Evolutionary conservation across 2,113 vertebrate species (phyloP).

Genomic region (Heterochromis multidens): DNA sequence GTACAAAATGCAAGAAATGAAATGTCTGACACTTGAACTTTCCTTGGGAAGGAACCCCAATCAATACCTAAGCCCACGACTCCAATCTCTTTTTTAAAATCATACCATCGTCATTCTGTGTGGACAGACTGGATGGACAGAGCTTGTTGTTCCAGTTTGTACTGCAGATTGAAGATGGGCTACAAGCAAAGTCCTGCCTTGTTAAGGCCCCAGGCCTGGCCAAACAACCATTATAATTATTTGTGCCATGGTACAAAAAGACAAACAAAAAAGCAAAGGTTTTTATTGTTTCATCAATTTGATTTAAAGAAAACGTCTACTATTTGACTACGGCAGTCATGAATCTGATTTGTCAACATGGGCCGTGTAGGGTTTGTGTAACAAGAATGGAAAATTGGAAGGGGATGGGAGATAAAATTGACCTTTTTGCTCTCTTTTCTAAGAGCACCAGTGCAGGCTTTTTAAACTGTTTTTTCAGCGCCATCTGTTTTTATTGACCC

Average conservation of each 20-base stretch:
- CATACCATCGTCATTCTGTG: neutral
- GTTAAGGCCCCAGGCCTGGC: constrained; percentile 26
- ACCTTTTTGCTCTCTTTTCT: constrained; percentile 16
- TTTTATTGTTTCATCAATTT: neutral
- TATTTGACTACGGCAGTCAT: neutral
- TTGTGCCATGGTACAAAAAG: neutral
- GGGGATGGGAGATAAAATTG: neutral
- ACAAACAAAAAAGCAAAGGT: neutral
- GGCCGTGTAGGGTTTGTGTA: neutral
- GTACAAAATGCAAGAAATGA: no score
- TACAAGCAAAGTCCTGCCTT: neutral
- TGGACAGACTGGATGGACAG: neutral
- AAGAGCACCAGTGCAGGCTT: neutral
- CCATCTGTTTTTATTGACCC: constrained; percentile 48
- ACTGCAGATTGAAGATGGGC: neutral
- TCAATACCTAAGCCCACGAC: no score
- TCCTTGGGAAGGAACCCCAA: no score
- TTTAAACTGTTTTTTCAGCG: neutral
- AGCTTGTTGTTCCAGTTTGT: neutral
- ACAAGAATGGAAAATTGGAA: neutral
- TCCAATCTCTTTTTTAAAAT: neutral
- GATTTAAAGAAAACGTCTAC: neutral
- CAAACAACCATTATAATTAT: constrained; percentile 21
- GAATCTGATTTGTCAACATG: neutral
- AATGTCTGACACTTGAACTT: no score